phyloP scores from a whole-genome alignment of 2,797 vertebrate genomes.

The Mastacembelus armatus region DNA sequence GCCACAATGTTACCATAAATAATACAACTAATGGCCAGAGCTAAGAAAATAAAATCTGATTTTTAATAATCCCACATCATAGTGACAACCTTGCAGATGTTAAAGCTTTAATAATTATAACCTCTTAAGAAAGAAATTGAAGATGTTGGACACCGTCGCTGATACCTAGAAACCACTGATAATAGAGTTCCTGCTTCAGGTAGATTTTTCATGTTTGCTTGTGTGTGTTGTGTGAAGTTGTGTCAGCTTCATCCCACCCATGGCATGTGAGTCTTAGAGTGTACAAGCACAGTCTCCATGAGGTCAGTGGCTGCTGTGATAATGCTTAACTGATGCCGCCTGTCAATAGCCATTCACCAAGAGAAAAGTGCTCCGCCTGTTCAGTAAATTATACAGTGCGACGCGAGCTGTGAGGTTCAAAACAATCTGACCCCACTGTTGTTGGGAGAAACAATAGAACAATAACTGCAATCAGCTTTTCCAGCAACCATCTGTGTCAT shows the following conservation, averaged over 20 bases:
- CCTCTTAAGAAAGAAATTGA: neutral
- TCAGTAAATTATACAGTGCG: constrained; percentile 83
- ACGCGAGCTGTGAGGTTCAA: constrained; percentile 73
- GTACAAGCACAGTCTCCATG: constrained; percentile 59
- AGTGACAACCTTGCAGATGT: constrained; percentile 5
- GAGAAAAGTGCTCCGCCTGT: constrained; percentile 79
- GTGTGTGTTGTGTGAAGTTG: constrained; percentile 7
- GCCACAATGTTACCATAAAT: neutral
- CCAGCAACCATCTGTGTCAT: constrained; percentile 74
- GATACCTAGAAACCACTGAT: neutral
- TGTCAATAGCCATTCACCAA: constrained; percentile 82
- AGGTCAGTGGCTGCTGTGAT: constrained; percentile 76
- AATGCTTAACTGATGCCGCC: constrained; percentile 75
- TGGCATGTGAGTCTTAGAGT: constrained; percentile 43
- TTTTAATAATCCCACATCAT: neutral
- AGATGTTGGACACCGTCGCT: neutral
- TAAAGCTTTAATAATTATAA: constrained; percentile 1
- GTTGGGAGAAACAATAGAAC: constrained; percentile 82
- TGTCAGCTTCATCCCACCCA: constrained; percentile 21
- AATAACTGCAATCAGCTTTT: constrained; percentile 82
- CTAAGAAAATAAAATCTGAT: constrained; percentile 2
- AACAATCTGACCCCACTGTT: constrained; percentile 78
- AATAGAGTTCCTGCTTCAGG: neutral
- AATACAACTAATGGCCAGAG: neutral
- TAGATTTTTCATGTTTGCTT: neutral